phyloP scores from a whole-genome alignment of 2,797 vertebrate species.

The Ara ararauna region DNA sequence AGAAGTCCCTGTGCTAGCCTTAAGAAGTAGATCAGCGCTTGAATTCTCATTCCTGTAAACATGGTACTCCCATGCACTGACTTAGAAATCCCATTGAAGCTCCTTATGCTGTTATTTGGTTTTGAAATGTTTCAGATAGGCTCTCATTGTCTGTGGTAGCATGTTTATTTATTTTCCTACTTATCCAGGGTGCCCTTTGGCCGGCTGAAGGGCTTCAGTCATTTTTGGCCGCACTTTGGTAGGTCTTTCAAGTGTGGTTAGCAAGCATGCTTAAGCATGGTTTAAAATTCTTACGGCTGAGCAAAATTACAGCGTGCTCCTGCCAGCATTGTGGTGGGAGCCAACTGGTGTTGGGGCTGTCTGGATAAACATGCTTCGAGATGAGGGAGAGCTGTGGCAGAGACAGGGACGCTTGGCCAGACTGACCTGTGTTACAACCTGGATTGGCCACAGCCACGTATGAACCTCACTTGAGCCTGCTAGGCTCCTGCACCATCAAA shows the following conservation, averaged over 20 bases:
- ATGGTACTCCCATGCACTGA: neutral
- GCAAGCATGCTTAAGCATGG: neutral
- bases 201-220: neutral
- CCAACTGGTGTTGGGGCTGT: neutral
- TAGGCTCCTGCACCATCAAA: accelerated
- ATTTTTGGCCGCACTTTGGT: conserved; percentile 1
- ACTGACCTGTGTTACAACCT: neutral
- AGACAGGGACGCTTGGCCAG: accelerated
- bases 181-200: conserved; percentile 1
- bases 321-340: conserved; percentile 11
- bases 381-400: neutral
- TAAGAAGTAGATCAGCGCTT: neutral
- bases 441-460: neutral
- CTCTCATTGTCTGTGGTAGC: neutral
- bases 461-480: neutral
- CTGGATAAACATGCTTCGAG: neutral
- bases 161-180: conserved; percentile 16
- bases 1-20: neutral
- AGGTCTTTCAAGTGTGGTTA: conserved; percentile 20
- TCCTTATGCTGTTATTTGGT: neutral
- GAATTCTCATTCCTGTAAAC: neutral
- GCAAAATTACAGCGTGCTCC: neutral
- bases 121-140: conserved; percentile 26
- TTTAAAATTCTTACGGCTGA: conserved; percentile 30
- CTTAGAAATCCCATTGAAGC: neutral